phyloP scores from a whole-genome alignment of 1,140 invertebrate species.

The Heliconius melpomene region DNA sequence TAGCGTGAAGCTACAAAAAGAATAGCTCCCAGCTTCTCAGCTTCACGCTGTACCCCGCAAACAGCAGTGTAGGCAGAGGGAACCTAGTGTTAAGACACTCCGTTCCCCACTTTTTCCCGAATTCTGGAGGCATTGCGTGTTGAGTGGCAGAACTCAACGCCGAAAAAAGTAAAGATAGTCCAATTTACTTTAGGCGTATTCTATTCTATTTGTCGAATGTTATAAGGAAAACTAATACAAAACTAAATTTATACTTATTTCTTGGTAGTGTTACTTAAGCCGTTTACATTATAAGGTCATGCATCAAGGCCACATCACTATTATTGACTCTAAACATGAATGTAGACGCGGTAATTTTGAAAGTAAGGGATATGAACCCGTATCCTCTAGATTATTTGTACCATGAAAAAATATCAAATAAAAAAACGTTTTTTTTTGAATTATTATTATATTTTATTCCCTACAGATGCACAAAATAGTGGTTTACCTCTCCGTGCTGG shows the following conservation, averaged over 20 bases:
- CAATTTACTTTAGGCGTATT: neutral
- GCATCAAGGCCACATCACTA: neutral
- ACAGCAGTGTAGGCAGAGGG: too few relatives aligned
- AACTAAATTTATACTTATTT: neutral
- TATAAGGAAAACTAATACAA: neutral
- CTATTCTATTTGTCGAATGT: neutral
- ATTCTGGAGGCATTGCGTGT: too few relatives aligned
- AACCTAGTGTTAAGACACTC: too few relatives aligned
- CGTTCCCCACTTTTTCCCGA: too few relatives aligned
- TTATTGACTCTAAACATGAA: neutral
- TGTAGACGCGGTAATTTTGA: neutral
- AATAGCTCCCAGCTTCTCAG: too few relatives aligned
- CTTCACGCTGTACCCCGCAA: too few relatives aligned
- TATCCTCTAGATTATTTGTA: neutral
- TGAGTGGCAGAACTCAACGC: too few relatives aligned
- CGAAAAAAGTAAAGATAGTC: neutral
- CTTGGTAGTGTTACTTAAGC: constrained; percentile 4
- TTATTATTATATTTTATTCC: neutral
- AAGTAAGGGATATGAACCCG: neutral
- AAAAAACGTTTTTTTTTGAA: too few relatives aligned
- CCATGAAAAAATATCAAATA: too few relatives aligned
- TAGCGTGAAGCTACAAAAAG: too few relatives aligned
- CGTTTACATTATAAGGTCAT: constrained; percentile 5
- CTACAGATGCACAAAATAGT: constrained; percentile 41
- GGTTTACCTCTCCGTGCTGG: constrained; percentile 17